Percentiles rank a stretch among this genome's conserved stretches.
Evolutionary conservation across 1,140 invertebrate species (phyloP).

Genomic region (Magallana angulata): DNA sequence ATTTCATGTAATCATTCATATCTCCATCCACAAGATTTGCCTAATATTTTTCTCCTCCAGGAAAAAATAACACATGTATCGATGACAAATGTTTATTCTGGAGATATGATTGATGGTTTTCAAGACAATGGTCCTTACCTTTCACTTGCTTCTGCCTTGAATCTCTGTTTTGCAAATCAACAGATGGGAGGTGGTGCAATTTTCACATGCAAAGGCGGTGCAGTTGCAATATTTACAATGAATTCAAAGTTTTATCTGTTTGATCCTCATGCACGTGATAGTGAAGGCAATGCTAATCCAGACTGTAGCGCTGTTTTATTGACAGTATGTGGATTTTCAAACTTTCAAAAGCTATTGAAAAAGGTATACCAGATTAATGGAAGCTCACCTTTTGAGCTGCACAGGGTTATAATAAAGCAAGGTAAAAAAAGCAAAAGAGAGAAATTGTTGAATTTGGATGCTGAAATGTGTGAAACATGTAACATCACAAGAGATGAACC

Average conservation of each 20-base stretch:
- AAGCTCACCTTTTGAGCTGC: background rate
- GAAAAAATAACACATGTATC: background rate
- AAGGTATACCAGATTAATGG: background rate
- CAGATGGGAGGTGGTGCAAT: background rate
- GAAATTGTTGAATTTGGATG: background rate
- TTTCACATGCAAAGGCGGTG: background rate
- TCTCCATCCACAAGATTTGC: background rate
- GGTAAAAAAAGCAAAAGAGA: background rate
- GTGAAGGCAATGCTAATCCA: background rate
- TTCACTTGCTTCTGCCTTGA: constrained; percentile 9
- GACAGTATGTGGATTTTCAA: constrained; percentile 1
- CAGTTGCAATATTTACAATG: background rate
- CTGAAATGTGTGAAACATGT: background rate
- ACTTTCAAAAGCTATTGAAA: background rate
- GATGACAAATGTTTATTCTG: background rate
- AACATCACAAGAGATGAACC: background rate
- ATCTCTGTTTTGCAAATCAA: background rate
- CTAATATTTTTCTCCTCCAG: background rate
- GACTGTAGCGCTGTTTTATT: background rate
- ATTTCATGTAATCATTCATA: background rate
- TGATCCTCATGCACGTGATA: constrained; percentile 2
- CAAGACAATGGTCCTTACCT: background rate
- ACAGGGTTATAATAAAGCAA: background rate
- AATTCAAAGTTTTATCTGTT: background rate
- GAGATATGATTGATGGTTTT: background rate